These are phyloP conservation scores for Colistium nudipinnis DNA, from an alignment of 2,113 vertebrate genomes.

Conservation along the genomic window DNA sequence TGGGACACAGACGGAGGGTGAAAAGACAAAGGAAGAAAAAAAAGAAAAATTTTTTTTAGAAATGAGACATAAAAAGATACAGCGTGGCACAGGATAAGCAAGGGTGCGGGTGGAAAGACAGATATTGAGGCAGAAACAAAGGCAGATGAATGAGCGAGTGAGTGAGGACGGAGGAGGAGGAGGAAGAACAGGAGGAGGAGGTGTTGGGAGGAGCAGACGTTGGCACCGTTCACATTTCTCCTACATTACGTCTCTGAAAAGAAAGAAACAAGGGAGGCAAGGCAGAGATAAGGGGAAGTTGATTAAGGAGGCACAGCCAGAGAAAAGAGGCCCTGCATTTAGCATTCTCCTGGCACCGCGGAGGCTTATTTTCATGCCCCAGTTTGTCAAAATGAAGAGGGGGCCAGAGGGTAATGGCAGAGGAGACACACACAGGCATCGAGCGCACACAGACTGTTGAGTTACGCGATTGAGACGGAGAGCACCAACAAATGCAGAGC, in stretches of 20 bases:
- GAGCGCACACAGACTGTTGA: constrained; percentile 51
- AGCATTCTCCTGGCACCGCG: constrained; percentile 72
- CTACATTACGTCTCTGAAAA: constrained; percentile 61
- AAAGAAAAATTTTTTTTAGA: too few relatives aligned
- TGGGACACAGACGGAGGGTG: constrained; percentile 11
- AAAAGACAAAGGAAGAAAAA: constrained; percentile 10
- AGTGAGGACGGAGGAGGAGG: constrained; percentile 48
- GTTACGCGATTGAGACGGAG: constrained; percentile 50
- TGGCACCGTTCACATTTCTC: constrained; percentile 63
- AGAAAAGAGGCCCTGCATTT: constrained; percentile 73
- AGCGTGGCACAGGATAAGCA: constrained; percentile 10
- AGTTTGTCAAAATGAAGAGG: constrained; percentile 74
- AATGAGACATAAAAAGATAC: constrained; percentile 41
- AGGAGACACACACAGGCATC: constrained; percentile 60
- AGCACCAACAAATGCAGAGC: constrained; percentile 49
- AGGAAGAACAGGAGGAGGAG: constrained; percentile 41
- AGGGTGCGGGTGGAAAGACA: constrained; percentile 38
- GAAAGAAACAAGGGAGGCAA: constrained; percentile 74
- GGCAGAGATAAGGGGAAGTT: constrained; percentile 74
- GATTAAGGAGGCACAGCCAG: constrained; percentile 74
- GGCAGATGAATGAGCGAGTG: constrained; percentile 26
- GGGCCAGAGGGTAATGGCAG: constrained; percentile 68
- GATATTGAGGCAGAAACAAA: constrained; percentile 20
- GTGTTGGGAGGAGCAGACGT: constrained; percentile 44
- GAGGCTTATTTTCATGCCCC: constrained; percentile 77